These are phyloP conservation scores for Phrynosoma platyrhinos DNA, from an alignment of 2,113 vertebrate genomes.

Conservation along the genomic window DNA sequence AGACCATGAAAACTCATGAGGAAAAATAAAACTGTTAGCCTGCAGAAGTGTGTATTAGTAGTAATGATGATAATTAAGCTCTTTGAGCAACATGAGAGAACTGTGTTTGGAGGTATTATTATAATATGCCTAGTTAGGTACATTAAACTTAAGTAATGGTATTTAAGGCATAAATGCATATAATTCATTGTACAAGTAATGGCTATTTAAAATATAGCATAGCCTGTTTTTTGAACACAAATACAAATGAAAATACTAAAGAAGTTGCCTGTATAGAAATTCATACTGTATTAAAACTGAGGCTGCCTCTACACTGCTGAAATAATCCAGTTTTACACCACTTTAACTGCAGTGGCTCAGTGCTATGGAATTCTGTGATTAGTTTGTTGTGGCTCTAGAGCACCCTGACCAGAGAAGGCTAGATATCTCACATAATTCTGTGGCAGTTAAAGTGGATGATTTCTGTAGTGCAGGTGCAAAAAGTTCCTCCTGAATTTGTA, in stretches of 20 bases:
- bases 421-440: no score
- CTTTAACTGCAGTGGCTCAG: no score
- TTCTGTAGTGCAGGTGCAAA: background rate
- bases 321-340: no score
- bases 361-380: no score
- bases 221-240: background rate
- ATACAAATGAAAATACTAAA: no score
- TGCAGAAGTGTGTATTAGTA: background rate
- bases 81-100: no score
- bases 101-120: background rate
- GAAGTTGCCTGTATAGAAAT: background rate
- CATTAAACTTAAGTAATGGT: background rate
- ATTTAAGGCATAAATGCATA: background rate
- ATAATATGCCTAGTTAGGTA: background rate
- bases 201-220: background rate
- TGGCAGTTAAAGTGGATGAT: no score
- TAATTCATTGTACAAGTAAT: no score
- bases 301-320: no score
- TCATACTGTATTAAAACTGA: background rate
- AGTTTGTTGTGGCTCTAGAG: no score
- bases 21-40: background rate
- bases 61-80: background rate
- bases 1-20: no score
- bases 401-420: no score
- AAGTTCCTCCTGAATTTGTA: background rate